Evolutionary conservation across 2,888 invertebrate genomes (phyloP), one percentile per base, ranked within the genome.

Genomic region (Meta bourneti): DNA sequence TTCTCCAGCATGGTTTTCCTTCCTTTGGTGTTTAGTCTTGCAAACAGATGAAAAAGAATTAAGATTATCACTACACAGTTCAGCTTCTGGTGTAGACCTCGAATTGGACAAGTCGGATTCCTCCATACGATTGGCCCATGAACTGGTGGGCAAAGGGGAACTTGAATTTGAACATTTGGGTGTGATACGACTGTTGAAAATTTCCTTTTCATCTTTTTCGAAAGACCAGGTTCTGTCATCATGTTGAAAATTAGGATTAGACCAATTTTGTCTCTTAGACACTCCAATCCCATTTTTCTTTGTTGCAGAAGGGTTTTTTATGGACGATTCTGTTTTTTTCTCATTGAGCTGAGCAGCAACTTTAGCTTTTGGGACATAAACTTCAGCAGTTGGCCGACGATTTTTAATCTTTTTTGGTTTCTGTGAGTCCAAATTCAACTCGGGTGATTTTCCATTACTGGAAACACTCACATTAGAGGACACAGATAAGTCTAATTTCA

Each of bases 311-410:
- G 19, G 11, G 48, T 48, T 16, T 13, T 9, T 9, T 34, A 48
- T 6, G n/a, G n/a, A n/a, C 7, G 78, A 5, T 52, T 78, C 34
- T 11, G 48, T 54, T 48, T 54, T 75, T 74, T 77, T 82, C 19
- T 82, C 69, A 70, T n/a, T 71, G 2, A 49, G 70, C 11, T 81
- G 54, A 34, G 90, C 84, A 71, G 61, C 84, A 52, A 91, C 78
- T 78, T 85, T 85, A 52, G 82, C 61, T 82, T 91, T 89, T 34
- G 93, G 93, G 51, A 72, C 79, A 89, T 93, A 93, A 9, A 93
- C 91, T 77, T 91, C 84, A 48, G 78, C 75, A 77, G 85, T 85
- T n/a, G 93, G 93, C 8, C 93, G 79, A 54, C 91, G 75, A 48
- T 16, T 81, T 75, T 72, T 93, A 8, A 6, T 13, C 69, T 70